phyloP scores from a whole-genome alignment of 2,797 vertebrate species.

The Melanotaenia pygmaea region DNA sequence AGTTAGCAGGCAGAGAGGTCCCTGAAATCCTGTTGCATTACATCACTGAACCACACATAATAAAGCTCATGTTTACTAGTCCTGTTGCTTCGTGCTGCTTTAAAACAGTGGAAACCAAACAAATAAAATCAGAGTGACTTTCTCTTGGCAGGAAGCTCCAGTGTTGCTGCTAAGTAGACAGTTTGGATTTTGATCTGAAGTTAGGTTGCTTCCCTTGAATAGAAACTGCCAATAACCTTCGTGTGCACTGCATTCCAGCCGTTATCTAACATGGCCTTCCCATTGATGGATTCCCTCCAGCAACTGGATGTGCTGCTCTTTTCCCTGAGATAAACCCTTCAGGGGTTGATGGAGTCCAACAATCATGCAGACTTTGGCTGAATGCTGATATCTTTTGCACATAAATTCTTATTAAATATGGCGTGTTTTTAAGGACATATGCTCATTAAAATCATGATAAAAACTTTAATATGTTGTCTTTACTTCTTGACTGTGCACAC shows the following conservation, averaged over 20 bases:
- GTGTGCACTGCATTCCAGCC: slow-evolving; percentile 3
- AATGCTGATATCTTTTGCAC: slow-evolving; percentile 16
- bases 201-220: slow-evolving; percentile 8
- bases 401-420: background rate
- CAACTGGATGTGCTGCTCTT: background rate
- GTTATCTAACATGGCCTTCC: slow-evolving; percentile 31
- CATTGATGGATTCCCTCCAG: slow-evolving; percentile 34
- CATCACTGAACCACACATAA: slow-evolving; percentile 30
- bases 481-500: background rate
- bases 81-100: slow-evolving; percentile 14
- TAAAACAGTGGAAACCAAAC: slow-evolving; percentile 14
- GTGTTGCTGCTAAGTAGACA: slow-evolving; percentile 6
- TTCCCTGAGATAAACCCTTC: slow-evolving; percentile 20
- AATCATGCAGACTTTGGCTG: slow-evolving; percentile 18
- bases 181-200: slow-evolving; percentile 15
- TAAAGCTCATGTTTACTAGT: slow-evolving; percentile 18
- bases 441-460: background rate
- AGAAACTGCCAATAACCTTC: slow-evolving; percentile 14
- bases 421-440: background rate
- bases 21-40: slow-evolving; percentile 39
- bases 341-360: slow-evolving; percentile 18
- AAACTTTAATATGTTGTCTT: background rate
- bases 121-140: slow-evolving; percentile 7
- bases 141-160: slow-evolving; percentile 1
- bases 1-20: slow-evolving; percentile 43